Evolutionary conservation across 2,113 vertebrate genomes (phyloP).

Genomic region (Phoxinus phoxinus): DNA sequence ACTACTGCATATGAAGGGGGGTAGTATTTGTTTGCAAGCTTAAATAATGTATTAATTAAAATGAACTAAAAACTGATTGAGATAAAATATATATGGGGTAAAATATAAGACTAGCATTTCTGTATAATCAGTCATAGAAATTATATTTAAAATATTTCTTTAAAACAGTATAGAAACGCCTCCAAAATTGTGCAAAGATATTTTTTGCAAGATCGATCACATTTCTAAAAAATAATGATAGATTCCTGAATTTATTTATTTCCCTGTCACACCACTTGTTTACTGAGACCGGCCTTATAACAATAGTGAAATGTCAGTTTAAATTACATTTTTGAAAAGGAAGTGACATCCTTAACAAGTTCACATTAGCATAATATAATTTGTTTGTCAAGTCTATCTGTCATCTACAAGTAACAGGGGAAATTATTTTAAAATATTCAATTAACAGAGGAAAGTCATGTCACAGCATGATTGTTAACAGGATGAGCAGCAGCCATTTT

Average conservation of each 20-base stretch:
- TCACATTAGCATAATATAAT: background rate
- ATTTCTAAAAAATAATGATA: background rate
- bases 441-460: background rate
- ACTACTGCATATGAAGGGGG: no score
- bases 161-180: background rate
- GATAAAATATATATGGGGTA: no score
- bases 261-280: background rate
- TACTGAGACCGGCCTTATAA: background rate
- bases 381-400: background rate
- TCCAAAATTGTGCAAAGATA: background rate
- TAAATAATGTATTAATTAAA: background rate
- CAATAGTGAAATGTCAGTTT: background rate
- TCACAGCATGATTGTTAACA: background rate
- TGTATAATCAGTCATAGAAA: background rate
- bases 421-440: background rate
- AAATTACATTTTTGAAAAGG: background rate
- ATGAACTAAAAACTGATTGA: no score
- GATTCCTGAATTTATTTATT: background rate
- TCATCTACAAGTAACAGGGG: background rate
- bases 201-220: background rate
- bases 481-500: background rate
- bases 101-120: background rate
- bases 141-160: background rate
- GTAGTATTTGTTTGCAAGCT: background rate
- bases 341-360: background rate